phyloP scores from a whole-genome alignment of 1,140 invertebrate species.

The Danaus melanippus region DNA sequence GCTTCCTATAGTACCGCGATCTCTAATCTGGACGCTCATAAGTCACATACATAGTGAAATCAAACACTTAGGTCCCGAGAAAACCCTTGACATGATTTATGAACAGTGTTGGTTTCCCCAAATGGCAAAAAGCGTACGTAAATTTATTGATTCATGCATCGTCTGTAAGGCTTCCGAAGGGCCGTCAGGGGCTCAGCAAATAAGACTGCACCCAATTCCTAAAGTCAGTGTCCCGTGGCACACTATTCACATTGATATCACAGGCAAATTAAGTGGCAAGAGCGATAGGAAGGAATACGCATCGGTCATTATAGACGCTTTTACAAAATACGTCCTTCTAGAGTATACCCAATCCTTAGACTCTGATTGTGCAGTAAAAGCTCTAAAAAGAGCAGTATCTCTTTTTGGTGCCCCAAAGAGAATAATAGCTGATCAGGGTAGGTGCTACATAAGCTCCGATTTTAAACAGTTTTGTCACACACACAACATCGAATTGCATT shows the following conservation, averaged over 20 bases:
- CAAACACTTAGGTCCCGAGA: conserved; percentile 23
- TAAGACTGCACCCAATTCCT: conserved; percentile 28
- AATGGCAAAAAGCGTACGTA: conserved; percentile 30
- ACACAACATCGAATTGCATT: conserved; percentile 28
- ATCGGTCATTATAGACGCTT: conserved; percentile 29
- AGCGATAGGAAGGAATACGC: too few relatives aligned
- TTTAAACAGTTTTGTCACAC: conserved; percentile 25
- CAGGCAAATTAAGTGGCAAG: too few relatives aligned
- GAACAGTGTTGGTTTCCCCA: conserved; percentile 34
- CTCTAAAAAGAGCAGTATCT: conserved; percentile 11
- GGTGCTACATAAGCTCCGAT: conserved; percentile 20
- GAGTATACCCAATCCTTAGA: conserved; percentile 22
- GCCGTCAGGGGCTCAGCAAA: conserved; percentile 23
- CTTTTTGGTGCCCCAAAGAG: conserved; percentile 33
- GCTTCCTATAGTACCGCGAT: conserved; percentile 24
- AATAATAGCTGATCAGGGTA: conserved; percentile 32
- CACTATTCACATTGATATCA: too few relatives aligned
- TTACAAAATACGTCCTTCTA: conserved; percentile 8
- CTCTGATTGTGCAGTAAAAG: conserved; percentile 15
- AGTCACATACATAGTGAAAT: conserved; percentile 22
- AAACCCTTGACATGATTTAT: conserved; percentile 34
- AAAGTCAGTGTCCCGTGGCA: conserved; percentile 34
- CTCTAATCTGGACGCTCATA: conserved; percentile 20
- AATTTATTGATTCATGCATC: conserved; percentile 33
- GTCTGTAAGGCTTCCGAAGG: conserved; percentile 32